phyloP scores from a whole-genome alignment of 2,797 vertebrate species.

The Caiman crocodilus region DNA sequence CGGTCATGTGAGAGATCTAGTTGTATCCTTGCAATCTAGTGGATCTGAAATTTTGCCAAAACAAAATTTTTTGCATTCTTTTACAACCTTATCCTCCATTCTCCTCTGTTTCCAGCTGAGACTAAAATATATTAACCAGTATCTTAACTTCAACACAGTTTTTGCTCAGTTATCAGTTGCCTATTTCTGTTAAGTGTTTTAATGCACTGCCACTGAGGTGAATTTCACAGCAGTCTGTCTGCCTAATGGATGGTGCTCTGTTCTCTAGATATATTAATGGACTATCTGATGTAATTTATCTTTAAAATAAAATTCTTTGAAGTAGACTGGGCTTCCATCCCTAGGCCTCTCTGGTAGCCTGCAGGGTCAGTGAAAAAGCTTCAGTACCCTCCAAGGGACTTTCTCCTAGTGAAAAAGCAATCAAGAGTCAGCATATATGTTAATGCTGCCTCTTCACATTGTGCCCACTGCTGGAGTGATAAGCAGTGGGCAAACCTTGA shows the following conservation, averaged over 20 bases:
- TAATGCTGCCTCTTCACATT: not conserved
- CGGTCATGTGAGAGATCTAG: not conserved
- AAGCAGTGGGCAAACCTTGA: not conserved
- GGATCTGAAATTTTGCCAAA: not conserved
- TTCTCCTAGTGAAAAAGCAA: conserved; percentile 2
- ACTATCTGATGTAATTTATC: conserved; percentile 22
- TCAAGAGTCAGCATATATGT: not conserved
- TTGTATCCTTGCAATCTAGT: not conserved
- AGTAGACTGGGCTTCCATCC: conserved; percentile 9
- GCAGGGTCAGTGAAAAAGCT: not conserved
- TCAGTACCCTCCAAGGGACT: not conserved
- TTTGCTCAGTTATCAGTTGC: conserved; percentile 19
- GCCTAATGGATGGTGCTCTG: not conserved
- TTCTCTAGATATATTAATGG: not conserved
- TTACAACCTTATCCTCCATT: not conserved
- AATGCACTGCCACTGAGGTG: not conserved
- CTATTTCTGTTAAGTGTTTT: not conserved
- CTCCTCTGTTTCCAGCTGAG: not conserved
- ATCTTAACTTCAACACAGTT: not conserved
- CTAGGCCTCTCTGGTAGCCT: not conserved
- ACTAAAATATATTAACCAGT: not conserved
- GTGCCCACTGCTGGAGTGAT: not conserved
- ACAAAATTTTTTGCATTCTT: not conserved
- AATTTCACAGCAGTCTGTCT: conserved; percentile 30
- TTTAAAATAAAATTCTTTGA: conserved; percentile 5